These are phyloP conservation scores for Mamestra configurata DNA, from an alignment of 1,140 invertebrate species.

Conservation along the genomic window DNA sequence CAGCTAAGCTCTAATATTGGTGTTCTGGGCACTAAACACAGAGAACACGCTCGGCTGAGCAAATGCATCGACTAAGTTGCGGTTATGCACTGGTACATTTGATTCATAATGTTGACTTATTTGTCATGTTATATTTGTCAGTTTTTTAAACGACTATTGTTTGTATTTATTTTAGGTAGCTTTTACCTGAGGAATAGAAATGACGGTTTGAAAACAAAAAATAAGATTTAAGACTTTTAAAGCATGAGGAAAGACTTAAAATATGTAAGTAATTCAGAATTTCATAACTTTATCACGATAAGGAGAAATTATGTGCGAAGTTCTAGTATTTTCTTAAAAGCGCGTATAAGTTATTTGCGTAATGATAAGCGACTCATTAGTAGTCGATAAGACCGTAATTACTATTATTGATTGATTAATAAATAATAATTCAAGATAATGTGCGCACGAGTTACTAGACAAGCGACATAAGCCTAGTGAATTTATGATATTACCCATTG, in stretches of 20 bases:
- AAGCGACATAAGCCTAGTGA: too few relatives aligned
- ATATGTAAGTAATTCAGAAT: neutral
- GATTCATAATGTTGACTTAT: neutral
- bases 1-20: neutral
- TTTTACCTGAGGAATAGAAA: too few relatives aligned
- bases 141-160: too few relatives aligned
- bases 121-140: neutral
- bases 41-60: neutral
- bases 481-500: neutral
- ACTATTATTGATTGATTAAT: too few relatives aligned
- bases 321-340: conserved; percentile 5
- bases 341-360: too few relatives aligned
- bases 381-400: neutral
- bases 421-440: neutral
- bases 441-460: neutral
- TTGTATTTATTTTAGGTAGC: too few relatives aligned
- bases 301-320: neutral
- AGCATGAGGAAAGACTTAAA: too few relatives aligned
- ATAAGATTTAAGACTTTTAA: too few relatives aligned
- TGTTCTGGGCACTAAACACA: neutral
- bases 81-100: conserved; percentile 1
- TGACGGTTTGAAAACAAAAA: too few relatives aligned
- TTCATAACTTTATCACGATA: neutral
- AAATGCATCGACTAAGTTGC: neutral
- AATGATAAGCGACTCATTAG: neutral